Evolutionary conservation across 2,113 vertebrate genomes (phyloP), one percentile per base, ranked within the genome.

Genomic region (Nematolebias whitei): DNA sequence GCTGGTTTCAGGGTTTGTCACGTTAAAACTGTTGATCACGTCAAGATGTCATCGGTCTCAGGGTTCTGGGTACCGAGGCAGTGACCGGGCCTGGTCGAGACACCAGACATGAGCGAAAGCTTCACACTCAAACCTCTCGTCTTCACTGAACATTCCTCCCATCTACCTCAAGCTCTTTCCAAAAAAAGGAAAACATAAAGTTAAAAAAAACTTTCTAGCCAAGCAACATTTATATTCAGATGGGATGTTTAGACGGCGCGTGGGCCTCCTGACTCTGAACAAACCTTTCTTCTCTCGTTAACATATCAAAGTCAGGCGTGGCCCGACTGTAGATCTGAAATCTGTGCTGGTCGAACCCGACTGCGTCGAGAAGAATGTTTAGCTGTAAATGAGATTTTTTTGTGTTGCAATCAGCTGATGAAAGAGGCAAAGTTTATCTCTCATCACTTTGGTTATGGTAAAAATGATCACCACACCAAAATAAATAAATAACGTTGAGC

Each of bases 261-360:
- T 16, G 16, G 6, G 12, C 1, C 18, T 50, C 19, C 5, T 60
- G 44, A 52, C 38, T 18, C 26, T 20, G 48, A 63, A 11, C 39
- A 12, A 15, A 45, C 6, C 1, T 4, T 20, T 63, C 43, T 48
- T 65, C 38, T 39, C 45, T 7, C 5, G 6, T 1, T 18, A 24
- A 62, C 75, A 48, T 56, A 47, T 19, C 13, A 54, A 60, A 40
- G 45, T 22, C 6, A 70, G 78, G 78, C 43, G 82, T 78, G 69
- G 65, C 40, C 49, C 16, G 5, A 50, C 48, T 63, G 56, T 29
- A 29, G 35, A 12, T 5, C 23, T 11, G 23, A 14, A 41, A 73
- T 47, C 29, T 15, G 13, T 57, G 52, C 65, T 12, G 15, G 82
- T 77, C 58, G 38, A 79, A 85, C 82, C 72, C 43, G n/a, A 58